Conservation (phyloP, 2,113 vertebrate genomes). For the Atlantisia rogersi region DNA sequence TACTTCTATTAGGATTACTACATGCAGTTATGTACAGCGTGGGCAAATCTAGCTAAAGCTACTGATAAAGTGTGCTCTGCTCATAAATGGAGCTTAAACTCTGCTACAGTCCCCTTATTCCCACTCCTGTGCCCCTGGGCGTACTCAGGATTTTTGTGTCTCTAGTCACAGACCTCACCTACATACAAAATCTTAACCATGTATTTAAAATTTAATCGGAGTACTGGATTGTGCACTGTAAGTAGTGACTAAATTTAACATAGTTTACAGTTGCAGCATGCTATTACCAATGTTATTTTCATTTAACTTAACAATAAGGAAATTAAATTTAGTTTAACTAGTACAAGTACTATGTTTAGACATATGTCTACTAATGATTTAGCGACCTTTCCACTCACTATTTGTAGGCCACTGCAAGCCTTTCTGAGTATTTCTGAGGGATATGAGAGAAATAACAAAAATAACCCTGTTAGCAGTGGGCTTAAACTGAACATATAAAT, state of each 20-base stretch:
- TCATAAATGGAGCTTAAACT: background rate
- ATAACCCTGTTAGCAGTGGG: background rate
- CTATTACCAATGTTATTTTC: background rate
- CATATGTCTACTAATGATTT: background rate
- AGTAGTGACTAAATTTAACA: background rate
- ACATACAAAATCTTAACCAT: background rate
- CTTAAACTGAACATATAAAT: background rate
- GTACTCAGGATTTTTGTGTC: background rate
- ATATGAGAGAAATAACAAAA: background rate
- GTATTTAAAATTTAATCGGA: background rate
- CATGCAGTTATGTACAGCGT: background rate
- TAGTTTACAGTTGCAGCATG: background rate
- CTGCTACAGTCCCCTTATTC: background rate
- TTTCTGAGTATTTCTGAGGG: background rate
- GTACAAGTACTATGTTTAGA: background rate
- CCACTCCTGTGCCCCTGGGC: background rate
- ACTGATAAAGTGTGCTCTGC: background rate
- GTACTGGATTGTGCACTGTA: background rate
- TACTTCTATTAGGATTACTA: background rate
- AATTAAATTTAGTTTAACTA: background rate
- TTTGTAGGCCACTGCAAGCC: background rate
- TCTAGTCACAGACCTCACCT: background rate
- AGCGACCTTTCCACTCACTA: background rate
- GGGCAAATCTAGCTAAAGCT: background rate
- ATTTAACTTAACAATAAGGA: background rate